Base-by-base conservation (phyloP, 2,888 invertebrate genomes). In the Scaeva pyrastri region DNA sequence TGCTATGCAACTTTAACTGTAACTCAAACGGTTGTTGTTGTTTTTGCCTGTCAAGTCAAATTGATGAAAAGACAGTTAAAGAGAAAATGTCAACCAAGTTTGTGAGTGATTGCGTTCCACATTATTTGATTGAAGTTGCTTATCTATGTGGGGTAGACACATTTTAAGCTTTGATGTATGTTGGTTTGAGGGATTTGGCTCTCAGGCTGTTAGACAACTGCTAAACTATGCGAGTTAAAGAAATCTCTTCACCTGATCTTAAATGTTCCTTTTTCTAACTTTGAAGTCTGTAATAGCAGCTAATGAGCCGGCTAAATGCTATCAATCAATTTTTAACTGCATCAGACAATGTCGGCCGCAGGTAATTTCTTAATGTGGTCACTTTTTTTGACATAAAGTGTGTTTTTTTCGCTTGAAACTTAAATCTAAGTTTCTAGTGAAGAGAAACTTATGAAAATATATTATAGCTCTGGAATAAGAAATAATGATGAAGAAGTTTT, bases 41-140 rank as follows among this genome's bases (percentile, higher is more conserved):
- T 8, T 31, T 31, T 31, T 52, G 8, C n/a, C 23, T 26, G n/a
- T 14, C 8, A 52, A 23, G 14, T 14, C 2, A 36, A 1, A 36
- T 58, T 58, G 56, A 58, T 21, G 14, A 16, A 23, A 55, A 12
- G 56, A 41, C 14, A 62, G 62, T 31, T n/a, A n/a, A 80, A 86
- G 78, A 81, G 50, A 74, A 88, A 86, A 88, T 88, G 89, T 89
- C 89, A 89, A 82, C 77, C 79, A 50, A 70, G 82, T 75, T 86
- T 89, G n/a, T 31, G 88, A 88, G 86, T 87, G 88, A 88, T 88
- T 88, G 88, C 88, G 82, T 78, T 86, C 79, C 79, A 74, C 16
- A 78, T 79, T 84, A 84, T 79, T 84, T 71, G 70, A 79, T 64
- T 79, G 70, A 64, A 84, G 79, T 75, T 50, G 70, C 52, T 52